Evolutionary conservation across 2,797 vertebrate species (phyloP).

Genomic region (Anomalospiza imberbis): DNA sequence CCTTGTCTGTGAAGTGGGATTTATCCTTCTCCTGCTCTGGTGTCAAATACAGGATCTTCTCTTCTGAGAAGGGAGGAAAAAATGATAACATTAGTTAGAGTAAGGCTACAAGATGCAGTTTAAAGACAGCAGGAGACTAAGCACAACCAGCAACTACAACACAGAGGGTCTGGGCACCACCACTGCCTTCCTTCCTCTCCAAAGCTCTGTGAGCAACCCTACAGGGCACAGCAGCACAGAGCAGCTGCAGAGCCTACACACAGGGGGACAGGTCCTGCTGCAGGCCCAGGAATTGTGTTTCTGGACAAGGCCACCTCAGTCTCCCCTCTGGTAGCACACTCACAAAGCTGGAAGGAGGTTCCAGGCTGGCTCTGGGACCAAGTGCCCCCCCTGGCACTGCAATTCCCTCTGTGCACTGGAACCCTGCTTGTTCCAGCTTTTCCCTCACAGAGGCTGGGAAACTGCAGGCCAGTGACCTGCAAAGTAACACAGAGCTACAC

Average conservation of each 20-base stretch:
- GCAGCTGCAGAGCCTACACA: background rate
- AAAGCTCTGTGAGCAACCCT: background rate
- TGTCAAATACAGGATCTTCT: slow-evolving; percentile 97
- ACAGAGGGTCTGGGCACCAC: background rate
- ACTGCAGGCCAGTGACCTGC: background rate
- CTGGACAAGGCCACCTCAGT: background rate
- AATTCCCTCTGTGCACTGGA: background rate
- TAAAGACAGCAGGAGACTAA: background rate
- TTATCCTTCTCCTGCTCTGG: slow-evolving; percentile 99
- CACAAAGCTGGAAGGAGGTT: background rate
- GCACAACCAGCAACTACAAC: background rate
- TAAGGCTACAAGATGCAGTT: background rate
- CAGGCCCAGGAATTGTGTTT: background rate
- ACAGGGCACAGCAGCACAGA: background rate
- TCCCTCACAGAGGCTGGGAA: background rate
- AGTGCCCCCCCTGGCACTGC: background rate
- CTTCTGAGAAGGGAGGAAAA: slow-evolving; percentile 75
- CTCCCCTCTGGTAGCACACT: background rate
- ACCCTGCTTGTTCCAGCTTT: background rate
- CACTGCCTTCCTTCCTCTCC: background rate
- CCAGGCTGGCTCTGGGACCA: background rate
- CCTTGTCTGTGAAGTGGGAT: slow-evolving; percentile 99
- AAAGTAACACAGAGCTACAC: background rate
- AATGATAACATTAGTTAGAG: background rate
- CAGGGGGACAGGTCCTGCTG: background rate